These are phyloP conservation scores for Eupithecia abbreviata DNA, from an alignment of 2,888 invertebrate species.

Conservation along the genomic window DNA sequence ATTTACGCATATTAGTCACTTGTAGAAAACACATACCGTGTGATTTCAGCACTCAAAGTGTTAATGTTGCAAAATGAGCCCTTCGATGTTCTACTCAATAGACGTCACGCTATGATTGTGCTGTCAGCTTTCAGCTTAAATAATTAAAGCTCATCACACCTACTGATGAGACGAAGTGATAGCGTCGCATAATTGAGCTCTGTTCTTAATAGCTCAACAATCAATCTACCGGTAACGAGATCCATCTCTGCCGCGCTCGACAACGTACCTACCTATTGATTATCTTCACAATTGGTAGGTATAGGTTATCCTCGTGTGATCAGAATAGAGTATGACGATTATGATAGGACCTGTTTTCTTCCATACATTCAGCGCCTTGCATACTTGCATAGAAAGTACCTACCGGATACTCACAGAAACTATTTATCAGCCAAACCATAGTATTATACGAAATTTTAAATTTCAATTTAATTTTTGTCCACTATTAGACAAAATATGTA, in stretches of 20 bases:
- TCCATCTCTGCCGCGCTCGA: constrained; percentile 12
- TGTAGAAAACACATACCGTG: too few species aligned
- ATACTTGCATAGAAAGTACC: too few species aligned
- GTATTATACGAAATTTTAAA: too few species aligned
- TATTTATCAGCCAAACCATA: too few species aligned
- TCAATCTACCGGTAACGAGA: constrained; percentile 16
- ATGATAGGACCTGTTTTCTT: neutral
- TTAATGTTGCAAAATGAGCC: neutral
- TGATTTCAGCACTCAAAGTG: too few species aligned
- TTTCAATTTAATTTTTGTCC: too few species aligned
- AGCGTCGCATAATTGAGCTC: constrained; percentile 5
- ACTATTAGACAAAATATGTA: too few species aligned
- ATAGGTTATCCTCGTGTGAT: neutral
- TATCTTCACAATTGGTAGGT: constrained; percentile 34
- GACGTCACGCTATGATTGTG: neutral
- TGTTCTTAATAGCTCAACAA: constrained; percentile 3
- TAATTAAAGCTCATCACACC: neutral
- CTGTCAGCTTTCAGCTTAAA: neutral
- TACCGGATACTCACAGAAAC: too few species aligned
- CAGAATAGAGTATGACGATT: neutral
- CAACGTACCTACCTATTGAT: constrained; percentile 34
- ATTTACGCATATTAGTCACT: too few species aligned
- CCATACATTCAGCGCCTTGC: too few species aligned
- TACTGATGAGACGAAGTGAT: constrained; percentile 1
- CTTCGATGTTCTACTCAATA: neutral